Evolutionary conservation across 2,113 vertebrate genomes (phyloP).

Genomic region (Sapajus apella): DNA sequence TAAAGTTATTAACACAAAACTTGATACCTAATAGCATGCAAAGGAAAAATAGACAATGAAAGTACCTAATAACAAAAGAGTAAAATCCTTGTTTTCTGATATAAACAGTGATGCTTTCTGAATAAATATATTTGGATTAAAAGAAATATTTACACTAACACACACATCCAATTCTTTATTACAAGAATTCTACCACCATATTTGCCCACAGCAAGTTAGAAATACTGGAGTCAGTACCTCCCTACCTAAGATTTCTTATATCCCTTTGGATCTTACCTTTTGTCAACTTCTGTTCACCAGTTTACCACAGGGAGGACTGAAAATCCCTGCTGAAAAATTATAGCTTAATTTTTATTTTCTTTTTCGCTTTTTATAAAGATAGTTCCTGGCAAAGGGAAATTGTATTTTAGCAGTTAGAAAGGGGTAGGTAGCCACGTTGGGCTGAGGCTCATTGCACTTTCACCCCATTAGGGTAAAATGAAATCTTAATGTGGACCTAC

Average conservation of each 20-base stretch:
- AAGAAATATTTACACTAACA: neutral
- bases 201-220: neutral
- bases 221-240: neutral
- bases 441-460: neutral
- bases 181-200: neutral
- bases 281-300: neutral
- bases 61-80: neutral
- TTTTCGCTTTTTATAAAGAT: neutral
- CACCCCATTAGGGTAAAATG: neutral
- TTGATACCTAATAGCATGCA: neutral
- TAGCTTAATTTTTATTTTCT: neutral
- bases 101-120: neutral
- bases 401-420: neutral
- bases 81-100: neutral
- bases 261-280: neutral
- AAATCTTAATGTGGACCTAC: neutral
- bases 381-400: neutral
- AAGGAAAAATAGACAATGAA: neutral
- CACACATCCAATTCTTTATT: neutral
- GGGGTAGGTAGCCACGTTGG: neutral
- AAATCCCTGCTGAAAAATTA: neutral
- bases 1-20: neutral
- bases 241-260: neutral
- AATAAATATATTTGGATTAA: constrained; percentile 28
- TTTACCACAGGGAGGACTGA: neutral